Conservation (phyloP, 2,113 vertebrate species). For the Laterallus jamaicensis region DNA sequence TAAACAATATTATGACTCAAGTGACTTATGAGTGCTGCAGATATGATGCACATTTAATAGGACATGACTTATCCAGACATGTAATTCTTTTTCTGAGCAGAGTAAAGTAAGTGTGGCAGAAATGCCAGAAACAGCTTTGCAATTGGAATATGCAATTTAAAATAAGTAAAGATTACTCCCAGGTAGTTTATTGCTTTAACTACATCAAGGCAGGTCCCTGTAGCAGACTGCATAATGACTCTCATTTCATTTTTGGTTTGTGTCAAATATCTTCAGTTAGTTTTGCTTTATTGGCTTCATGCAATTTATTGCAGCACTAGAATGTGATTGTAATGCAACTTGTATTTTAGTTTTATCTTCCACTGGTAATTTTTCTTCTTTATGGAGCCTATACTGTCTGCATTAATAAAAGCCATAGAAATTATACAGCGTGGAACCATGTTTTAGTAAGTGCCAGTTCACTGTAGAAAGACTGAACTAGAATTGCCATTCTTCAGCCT, state of each 20-base stretch:
- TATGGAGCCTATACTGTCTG: conserved; percentile 72
- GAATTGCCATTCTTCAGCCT: neutral
- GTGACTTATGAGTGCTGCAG: conserved; percentile 63
- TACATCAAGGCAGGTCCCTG: conserved; percentile 71
- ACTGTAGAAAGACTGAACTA: neutral
- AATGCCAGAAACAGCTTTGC: conserved; percentile 75
- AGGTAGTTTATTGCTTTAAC: conserved; percentile 80
- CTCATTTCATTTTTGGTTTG: conserved; percentile 80
- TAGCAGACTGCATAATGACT: conserved; percentile 73
- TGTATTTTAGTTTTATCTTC: conserved; percentile 81
- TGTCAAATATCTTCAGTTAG: conserved; percentile 82
- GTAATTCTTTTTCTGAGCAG: conserved; percentile 62
- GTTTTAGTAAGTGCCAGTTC: conserved; percentile 66
- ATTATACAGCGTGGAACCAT: conserved; percentile 70
- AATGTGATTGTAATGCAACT: conserved; percentile 76
- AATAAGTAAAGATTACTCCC: conserved; percentile 79
- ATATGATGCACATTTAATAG: conserved; percentile 65
- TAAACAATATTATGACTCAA: conserved; percentile 70
- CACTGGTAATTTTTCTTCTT: conserved; percentile 77
- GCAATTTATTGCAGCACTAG: conserved; percentile 77
- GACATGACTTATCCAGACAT: conserved; percentile 68
- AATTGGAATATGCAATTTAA: conserved; percentile 78
- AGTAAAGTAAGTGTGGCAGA: conserved; percentile 74
- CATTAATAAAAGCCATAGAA: conserved; percentile 78
- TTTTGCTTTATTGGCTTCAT: conserved; percentile 80